phyloP scores from a whole-genome alignment of 2,113 vertebrate species.

The Dipodomys spectabilis region DNA sequence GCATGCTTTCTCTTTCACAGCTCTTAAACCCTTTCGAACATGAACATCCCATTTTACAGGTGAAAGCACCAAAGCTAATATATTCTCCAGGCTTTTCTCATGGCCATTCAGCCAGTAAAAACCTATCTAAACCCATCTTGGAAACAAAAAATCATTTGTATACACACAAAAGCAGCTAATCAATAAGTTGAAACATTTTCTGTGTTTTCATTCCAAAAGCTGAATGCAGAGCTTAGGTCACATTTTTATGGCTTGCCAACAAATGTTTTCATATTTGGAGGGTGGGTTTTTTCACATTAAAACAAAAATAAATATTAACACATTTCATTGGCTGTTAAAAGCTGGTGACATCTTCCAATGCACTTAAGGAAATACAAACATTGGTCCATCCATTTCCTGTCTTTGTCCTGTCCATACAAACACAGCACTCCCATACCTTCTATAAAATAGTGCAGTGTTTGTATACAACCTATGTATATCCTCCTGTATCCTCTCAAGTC shows the following conservation, averaged over 20 bases:
- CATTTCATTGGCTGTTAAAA: not conserved
- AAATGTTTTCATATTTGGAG: not conserved
- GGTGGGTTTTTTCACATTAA: not conserved
- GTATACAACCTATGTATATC: not conserved
- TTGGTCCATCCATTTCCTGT: not conserved
- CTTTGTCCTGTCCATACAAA: not conserved
- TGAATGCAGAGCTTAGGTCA: not conserved
- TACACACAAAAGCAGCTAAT: conserved; percentile 8
- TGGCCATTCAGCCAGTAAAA: too few relatives aligned
- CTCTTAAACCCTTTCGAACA: too few relatives aligned
- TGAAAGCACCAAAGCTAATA: too few relatives aligned
- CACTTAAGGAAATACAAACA: conserved; percentile 52
- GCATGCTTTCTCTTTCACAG: not conserved
- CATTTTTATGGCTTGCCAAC: conserved; percentile 35
- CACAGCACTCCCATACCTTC: not conserved
- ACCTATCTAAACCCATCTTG: too few relatives aligned
- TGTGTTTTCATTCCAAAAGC: conserved; percentile 42
- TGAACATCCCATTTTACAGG: too few relatives aligned
- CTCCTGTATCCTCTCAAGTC: not conserved
- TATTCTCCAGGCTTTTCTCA: too few relatives aligned
- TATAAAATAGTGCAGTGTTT: not conserved
- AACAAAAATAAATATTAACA: not conserved
- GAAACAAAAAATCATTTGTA: conserved; percentile 28
- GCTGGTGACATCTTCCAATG: not conserved
- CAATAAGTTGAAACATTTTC: conserved; percentile 7